Percentiles rank a stretch among this genome's conserved stretches.
These are phyloP conservation scores for Crotalus tigris DNA, from an alignment of 2,113 vertebrate species.

Conservation along the genomic window DNA sequence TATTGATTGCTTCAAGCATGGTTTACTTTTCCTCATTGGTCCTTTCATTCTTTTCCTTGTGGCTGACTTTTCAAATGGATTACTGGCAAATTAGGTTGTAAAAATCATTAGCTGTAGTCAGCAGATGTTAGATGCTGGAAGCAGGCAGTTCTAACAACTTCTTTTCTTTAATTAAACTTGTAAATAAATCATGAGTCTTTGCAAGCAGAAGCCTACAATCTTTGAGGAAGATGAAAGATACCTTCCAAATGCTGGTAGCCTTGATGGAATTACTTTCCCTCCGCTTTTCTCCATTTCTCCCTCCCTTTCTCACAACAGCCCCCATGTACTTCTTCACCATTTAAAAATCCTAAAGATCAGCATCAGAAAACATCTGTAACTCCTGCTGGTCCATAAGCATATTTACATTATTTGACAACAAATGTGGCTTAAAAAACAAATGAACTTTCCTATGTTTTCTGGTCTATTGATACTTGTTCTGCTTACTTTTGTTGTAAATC, in stretches of 20 bases:
- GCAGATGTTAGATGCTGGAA: constrained; percentile 45
- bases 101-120: constrained; percentile 49
- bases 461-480: constrained; percentile 36
- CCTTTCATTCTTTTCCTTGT: neutral
- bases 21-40: constrained; percentile 34
- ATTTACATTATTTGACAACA: constrained; percentile 25
- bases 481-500: neutral
- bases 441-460: constrained; percentile 22
- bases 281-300: constrained; percentile 15
- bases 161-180: constrained; percentile 62
- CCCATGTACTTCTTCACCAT: constrained; percentile 38
- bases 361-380: constrained; percentile 47
- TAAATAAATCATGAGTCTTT: constrained; percentile 63
- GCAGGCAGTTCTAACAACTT: constrained; percentile 51
- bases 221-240: constrained; percentile 42
- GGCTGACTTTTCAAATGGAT: constrained; percentile 54
- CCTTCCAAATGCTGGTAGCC: constrained; percentile 18
- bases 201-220: constrained; percentile 29
- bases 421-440: constrained; percentile 43
- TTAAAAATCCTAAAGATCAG: constrained; percentile 57
- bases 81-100: constrained; percentile 52
- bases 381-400: constrained; percentile 37
- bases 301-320: constrained; percentile 39
- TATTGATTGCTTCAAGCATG: constrained; percentile 26
- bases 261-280: constrained; percentile 26